Percentiles rank a stretch among this genome's conserved stretches.
These are phyloP conservation scores for Leptoteleia sp. DNA, from an alignment of 1,140 invertebrate genomes.

Conservation along the genomic window DNA sequence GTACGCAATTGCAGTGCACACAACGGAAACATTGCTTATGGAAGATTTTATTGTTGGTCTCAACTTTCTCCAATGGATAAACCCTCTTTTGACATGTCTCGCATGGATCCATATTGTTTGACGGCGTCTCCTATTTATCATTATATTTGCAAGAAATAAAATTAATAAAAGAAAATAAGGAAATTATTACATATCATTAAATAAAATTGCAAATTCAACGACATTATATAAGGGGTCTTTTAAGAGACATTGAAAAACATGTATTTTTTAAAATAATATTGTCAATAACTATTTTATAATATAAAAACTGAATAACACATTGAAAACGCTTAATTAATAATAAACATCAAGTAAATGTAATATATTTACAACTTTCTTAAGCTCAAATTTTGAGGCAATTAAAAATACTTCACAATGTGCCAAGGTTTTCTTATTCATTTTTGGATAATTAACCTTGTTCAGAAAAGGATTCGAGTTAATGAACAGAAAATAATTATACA, in stretches of 20 bases:
- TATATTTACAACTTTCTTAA: too few relatives aligned
- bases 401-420: too few relatives aligned
- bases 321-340: too few relatives aligned
- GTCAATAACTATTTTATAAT: too few relatives aligned
- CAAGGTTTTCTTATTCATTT: too few relatives aligned
- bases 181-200: conserved; percentile 15
- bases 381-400: too few relatives aligned
- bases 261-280: too few relatives aligned
- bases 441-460: too few relatives aligned
- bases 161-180: conserved; percentile 44
- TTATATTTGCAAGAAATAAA: conserved; percentile 57
- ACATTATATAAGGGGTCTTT: not conserved
- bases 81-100: conserved; percentile 88
- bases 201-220: conserved; percentile 65
- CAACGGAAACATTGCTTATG: conserved; percentile 91
- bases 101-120: conserved; percentile 84
- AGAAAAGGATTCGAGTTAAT: too few relatives aligned
- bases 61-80: conserved; percentile 90
- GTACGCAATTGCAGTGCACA: conserved; percentile 87
- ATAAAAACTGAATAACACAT: too few relatives aligned
- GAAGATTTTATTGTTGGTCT: conserved; percentile 88
- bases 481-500: too few relatives aligned
- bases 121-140: conserved; percentile 80
- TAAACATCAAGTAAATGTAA: too few relatives aligned
- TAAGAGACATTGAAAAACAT: conserved; percentile 1